These are phyloP conservation scores for Pachypanchax playfairii DNA, from an alignment of 2,113 vertebrate species.

Conservation along the genomic window DNA sequence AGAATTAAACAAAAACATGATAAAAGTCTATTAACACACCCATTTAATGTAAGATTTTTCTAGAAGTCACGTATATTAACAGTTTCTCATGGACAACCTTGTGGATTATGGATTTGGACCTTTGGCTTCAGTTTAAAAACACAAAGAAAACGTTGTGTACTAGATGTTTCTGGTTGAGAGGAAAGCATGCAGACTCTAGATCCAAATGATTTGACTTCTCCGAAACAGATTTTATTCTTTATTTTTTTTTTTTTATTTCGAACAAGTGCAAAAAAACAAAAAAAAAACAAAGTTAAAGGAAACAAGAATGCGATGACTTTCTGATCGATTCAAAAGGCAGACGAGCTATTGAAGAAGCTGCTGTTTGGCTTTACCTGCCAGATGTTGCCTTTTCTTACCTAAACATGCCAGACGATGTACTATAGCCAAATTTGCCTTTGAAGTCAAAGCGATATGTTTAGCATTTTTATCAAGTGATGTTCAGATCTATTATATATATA, in stretches of 20 bases:
- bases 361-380: conserved; percentile 63
- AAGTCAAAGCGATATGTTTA: conserved; percentile 67
- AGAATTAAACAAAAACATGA: conserved; percentile 14
- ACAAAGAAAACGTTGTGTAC: not conserved
- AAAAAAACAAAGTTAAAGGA: too few relatives aligned
- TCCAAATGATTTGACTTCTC: conserved; percentile 17
- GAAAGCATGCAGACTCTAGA: conserved; percentile 15
- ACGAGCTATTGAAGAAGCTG: conserved; percentile 59
- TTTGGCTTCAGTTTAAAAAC: not conserved
- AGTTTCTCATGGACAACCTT: too few relatives aligned
- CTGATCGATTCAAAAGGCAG: conserved; percentile 54
- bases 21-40: conserved; percentile 20
- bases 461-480: conserved; percentile 66
- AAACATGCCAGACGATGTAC: conserved; percentile 63
- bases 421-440: conserved; percentile 72
- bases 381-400: conserved; percentile 66
- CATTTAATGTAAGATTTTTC: conserved; percentile 15
- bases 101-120: too few relatives aligned
- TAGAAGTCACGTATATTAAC: not conserved
- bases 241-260: too few relatives aligned
- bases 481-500: conserved; percentile 64
- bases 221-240: conserved; percentile 16
- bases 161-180: conserved; percentile 14
- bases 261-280: too few relatives aligned
- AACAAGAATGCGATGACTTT: conserved; percentile 17